Evolutionary conservation across 1,140 invertebrate genomes (phyloP).

Genomic region (Drosophila sp.): DNA sequence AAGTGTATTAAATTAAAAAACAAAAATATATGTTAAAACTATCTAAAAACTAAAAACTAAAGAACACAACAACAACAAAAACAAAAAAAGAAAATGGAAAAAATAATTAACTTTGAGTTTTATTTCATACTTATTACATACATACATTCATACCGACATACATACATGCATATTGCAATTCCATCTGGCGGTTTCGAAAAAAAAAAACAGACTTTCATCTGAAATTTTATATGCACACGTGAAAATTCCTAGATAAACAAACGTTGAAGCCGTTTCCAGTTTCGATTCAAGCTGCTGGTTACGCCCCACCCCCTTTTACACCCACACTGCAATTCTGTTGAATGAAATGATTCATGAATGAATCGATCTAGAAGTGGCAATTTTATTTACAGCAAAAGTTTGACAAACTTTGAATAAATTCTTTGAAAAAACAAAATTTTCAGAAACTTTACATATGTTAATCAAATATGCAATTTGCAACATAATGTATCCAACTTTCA

Average conservation of each 20-base stretch:
- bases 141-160: background rate
- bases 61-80: slow-evolving; percentile 18
- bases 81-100: slow-evolving; percentile 18
- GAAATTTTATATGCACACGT: slow-evolving; percentile 57
- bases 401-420: background rate
- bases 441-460: background rate
- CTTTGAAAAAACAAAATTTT: background rate
- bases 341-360: background rate
- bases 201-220: slow-evolving; percentile 62
- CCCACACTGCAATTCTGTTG: background rate
- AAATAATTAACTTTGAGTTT: slow-evolving; percentile 46
- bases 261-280: slow-evolving; percentile 40
- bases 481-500: too few species aligned
- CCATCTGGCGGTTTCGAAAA: slow-evolving; percentile 34
- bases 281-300: slow-evolving; percentile 9
- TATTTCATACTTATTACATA: slow-evolving; percentile 24
- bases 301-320: background rate
- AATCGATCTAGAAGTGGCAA: background rate
- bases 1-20: slow-evolving; percentile 55
- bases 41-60: slow-evolving; percentile 43
- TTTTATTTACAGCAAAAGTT: background rate
- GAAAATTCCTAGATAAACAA: slow-evolving; percentile 61
- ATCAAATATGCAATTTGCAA: too few species aligned
- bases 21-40: slow-evolving; percentile 75
- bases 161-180: slow-evolving; percentile 10